Conservation (phyloP, 2,888 invertebrate genomes). For the Calliphora vomitoria region DNA sequence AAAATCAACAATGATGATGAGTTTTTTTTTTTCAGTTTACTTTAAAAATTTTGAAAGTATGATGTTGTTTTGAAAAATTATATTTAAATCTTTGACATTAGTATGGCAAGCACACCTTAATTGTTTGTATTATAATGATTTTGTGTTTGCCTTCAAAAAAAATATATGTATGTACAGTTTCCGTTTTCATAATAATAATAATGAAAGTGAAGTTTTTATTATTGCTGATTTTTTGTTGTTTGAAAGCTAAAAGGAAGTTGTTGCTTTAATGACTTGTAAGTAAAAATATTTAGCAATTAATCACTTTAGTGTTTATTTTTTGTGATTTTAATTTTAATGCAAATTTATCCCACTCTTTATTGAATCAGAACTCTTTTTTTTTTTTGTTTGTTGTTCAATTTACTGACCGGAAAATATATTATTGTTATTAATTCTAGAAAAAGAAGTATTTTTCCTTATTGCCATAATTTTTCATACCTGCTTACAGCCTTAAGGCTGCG, state of each 20-base stretch:
- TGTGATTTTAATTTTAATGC: not conserved
- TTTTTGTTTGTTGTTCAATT: not conserved
- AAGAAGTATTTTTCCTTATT: conserved; percentile 4
- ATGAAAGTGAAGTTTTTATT: conserved; percentile 49
- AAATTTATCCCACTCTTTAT: conserved; percentile 13
- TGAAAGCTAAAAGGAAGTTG: conserved; percentile 16
- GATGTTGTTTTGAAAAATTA: conserved; percentile 51
- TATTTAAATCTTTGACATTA: conserved; percentile 69
- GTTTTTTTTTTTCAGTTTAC: conserved; percentile 10
- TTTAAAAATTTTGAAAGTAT: conserved; percentile 40
- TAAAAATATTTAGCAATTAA: conserved; percentile 27
- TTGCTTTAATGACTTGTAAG: conserved; percentile 19
- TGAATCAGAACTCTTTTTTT: not conserved
- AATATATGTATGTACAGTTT: not conserved
- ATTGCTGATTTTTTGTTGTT: not conserved
- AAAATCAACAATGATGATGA: conserved; percentile 1
- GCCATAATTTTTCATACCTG: conserved; percentile 13
- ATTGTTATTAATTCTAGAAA: conserved; percentile 3
- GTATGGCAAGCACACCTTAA: conserved; percentile 66
- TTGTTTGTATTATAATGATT: conserved; percentile 36
- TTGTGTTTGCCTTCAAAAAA: not conserved
- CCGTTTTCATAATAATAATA: conserved; percentile 48
- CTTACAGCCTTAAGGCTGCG: conserved; percentile 13
- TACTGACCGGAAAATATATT: conserved; percentile 1
- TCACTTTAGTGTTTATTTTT: not conserved